Percentiles rank a stretch among this genome's conserved stretches.
Conservation (phyloP, 2,797 vertebrate genomes). For the Acridotheres tristis region DNA sequence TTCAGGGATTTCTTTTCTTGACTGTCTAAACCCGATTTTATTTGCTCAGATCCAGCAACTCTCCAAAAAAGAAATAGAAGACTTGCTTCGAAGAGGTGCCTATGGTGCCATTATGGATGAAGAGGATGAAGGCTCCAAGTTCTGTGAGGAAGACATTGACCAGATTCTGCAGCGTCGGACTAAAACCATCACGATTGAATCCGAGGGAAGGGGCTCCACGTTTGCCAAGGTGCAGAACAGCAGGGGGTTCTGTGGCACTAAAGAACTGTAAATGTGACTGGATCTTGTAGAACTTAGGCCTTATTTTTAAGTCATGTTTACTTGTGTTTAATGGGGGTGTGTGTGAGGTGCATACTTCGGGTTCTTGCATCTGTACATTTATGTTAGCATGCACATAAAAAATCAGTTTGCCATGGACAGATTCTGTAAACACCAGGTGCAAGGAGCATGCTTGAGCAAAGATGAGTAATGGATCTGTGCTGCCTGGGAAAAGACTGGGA, state of each 20-base stretch:
- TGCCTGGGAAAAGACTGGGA: neutral
- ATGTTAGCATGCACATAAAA: fast-evolving
- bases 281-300: neutral
- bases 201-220: slow-evolving; percentile 95
- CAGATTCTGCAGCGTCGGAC: slow-evolving; percentile 96
- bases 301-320: neutral
- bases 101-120: slow-evolving; percentile 99
- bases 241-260: neutral
- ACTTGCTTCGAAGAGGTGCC: slow-evolving; percentile 91
- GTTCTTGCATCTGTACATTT: neutral
- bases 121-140: slow-evolving; percentile 97
- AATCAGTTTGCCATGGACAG: neutral
- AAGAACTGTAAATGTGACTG: neutral
- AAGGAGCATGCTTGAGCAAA: neutral
- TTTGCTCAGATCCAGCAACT: slow-evolving; percentile 88
- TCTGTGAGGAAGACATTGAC: slow-evolving; percentile 98
- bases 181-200: slow-evolving; percentile 98
- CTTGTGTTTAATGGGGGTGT: neutral
- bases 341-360: neutral
- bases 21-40: neutral
- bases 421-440: neutral
- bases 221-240: slow-evolving; percentile 89
- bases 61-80: slow-evolving; percentile 98
- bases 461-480: neutral
- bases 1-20: neutral